A percentile compares a stretch with the other conserved stretches of the same genome.
These are phyloP conservation scores for Threskiornis aethiopicus DNA, from an alignment of 2,797 vertebrate genomes.

Conservation along the genomic window DNA sequence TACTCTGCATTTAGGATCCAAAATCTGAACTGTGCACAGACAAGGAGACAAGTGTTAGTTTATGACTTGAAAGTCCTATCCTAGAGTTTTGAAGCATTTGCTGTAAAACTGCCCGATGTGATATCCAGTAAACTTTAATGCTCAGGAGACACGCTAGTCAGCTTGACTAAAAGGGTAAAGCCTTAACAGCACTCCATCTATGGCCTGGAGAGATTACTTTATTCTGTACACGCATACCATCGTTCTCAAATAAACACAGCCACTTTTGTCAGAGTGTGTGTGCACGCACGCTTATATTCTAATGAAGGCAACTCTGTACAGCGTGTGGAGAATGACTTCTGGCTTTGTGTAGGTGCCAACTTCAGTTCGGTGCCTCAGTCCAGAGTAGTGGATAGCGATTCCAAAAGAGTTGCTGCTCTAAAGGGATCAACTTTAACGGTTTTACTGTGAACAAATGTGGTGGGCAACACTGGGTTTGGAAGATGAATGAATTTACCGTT, in stretches of 20 bases:
- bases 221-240: constrained; percentile 55
- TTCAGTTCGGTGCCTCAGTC: neutral
- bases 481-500: neutral
- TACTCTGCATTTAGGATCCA: neutral
- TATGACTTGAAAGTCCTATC: neutral
- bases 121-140: neutral
- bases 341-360: constrained; percentile 47
- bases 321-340: constrained; percentile 23
- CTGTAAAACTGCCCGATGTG: neutral
- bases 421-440: neutral
- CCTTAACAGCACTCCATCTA: constrained; percentile 58
- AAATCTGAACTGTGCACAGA: neutral
- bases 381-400: neutral
- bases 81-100: neutral
- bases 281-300: neutral
- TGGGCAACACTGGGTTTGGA: neutral
- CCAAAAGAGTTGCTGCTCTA: neutral
- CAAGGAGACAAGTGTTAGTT: neutral
- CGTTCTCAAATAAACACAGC: constrained; percentile 34
- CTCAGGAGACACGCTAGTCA: neutral
- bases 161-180: constrained; percentile 50
- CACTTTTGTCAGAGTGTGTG: neutral
- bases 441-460: neutral
- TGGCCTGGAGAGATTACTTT: constrained; percentile 54
- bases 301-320: neutral